Conservation (phyloP, 2,113 vertebrate genomes). For the Alces alces region DNA sequence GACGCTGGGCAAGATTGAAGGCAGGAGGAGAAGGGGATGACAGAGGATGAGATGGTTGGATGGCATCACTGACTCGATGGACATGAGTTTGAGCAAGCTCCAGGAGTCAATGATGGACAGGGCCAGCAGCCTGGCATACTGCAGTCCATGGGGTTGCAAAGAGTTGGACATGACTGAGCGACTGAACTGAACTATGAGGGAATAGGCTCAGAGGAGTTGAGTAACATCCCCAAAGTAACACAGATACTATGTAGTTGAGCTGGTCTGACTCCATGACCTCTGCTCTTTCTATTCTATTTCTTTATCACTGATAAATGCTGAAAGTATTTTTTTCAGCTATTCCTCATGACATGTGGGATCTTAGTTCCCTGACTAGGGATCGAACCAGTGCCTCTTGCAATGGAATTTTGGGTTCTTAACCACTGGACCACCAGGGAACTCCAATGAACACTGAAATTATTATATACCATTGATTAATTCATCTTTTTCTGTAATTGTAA, state of each 20-base stretch:
- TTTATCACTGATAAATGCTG: neutral
- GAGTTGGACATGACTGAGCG: neutral
- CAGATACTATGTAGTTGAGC: neutral
- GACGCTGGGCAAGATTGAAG: neutral
- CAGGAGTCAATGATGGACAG: neutral
- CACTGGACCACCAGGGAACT: neutral
- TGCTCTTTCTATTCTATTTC: slow-evolving; percentile 1
- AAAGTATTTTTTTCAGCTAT: neutral
- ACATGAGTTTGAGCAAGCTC: neutral
- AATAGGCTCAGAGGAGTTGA: neutral
- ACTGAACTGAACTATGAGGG: neutral
- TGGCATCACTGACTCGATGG: neutral
- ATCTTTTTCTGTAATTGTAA: neutral
- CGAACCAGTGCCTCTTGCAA: neutral
- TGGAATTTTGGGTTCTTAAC: neutral
- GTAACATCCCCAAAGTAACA: neutral
- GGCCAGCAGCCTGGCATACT: neutral
- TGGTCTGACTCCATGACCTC: neutral
- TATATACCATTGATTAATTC: neutral
- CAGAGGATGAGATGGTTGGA: neutral
- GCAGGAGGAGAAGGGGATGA: neutral
- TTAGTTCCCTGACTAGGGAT: neutral
- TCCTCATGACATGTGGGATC: neutral
- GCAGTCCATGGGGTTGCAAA: neutral
- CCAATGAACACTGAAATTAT: neutral